Base-by-base conservation (phyloP, 2,888 invertebrate genomes). In the Diadromus collaris region DNA sequence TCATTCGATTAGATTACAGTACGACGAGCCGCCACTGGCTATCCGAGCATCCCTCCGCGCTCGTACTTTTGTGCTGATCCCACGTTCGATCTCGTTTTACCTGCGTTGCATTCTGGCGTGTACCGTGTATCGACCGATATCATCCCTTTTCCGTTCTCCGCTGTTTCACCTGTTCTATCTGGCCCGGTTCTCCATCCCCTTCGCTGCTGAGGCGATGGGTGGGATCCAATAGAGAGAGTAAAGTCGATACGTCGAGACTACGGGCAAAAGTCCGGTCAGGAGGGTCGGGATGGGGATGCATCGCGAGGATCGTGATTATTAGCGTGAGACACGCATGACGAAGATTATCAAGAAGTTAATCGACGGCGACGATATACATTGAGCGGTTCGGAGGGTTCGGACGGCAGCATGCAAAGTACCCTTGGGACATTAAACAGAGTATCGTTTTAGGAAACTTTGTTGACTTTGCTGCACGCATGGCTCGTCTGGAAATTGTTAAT, bases 1-100 rank as follows among this genome's bases (percentile, higher is more conserved):
- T 80, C 82, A 80, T 85, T 85, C 86, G 86, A 87, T 88, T 87
- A 85, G 86, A 85, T 85, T 86, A 85, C 85, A 84, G 84, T 83
- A 84, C 84, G 83, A 81, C 81, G 73, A 83, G 80, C 76, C 78
- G 76, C 80, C 69, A 72, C 79, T 79, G 76, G 60, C 80, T 56
- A 73, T 68, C 54, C 71, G 7, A 38, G 34, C 60, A 61, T 63
- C 63, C 34, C 38, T 72, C 51, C 24, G 19, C 61, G 38, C 63
- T 51, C 71, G 51, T 46, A 60, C 48, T 60, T 67, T 72, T 56
- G 65, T 46, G 29, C 67, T 68, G 41, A 44, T 68, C 32, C 34
- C 29, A 72, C 71, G 38, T 34, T 72, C 63, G 63, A 54, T 41
- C 19, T 21, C 41, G 27, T 21, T 34, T 41, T 41, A 69, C 44